Evolutionary conservation across 2,113 vertebrate species (phyloP).

Genomic region (Tetraodon nigroviridis): DNA sequence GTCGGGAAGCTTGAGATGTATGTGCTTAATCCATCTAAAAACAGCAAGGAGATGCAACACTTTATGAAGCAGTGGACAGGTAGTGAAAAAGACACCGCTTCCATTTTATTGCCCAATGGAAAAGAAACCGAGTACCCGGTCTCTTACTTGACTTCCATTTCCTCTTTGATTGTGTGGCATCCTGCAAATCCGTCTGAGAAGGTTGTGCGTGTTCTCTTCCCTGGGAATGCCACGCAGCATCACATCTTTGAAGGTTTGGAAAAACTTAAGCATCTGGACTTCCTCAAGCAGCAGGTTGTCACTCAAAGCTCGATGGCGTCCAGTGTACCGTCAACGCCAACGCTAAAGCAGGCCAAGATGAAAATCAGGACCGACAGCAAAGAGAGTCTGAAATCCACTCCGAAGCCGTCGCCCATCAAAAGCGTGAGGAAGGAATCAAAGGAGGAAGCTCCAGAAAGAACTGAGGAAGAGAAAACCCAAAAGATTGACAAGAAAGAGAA

Average conservation of each 20-base stretch:
- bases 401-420: constrained; percentile 80
- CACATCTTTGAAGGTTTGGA: constrained; percentile 92
- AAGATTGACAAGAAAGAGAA: constrained; percentile 91
- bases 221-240: constrained; percentile 91
- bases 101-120: constrained; percentile 82
- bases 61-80: constrained; percentile 96
- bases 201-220: constrained; percentile 91
- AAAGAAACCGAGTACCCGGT: constrained; percentile 89
- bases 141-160: constrained; percentile 88
- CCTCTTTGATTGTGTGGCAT: constrained; percentile 95
- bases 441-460: constrained; percentile 81
- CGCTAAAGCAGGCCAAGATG: constrained; percentile 85
- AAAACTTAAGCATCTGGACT: constrained; percentile 93
- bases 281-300: constrained; percentile 86
- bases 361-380: constrained; percentile 90
- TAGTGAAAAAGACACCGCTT: constrained; percentile 83
- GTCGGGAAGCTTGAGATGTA: constrained; percentile 97
- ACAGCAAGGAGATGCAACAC: constrained; percentile 91
- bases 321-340: constrained; percentile 71
- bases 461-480: constrained; percentile 80
- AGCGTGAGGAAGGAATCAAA: constrained; percentile 83
- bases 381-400: constrained; percentile 86
- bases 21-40: constrained; percentile 91
- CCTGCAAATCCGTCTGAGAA: constrained; percentile 92
- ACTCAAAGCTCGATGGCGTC: constrained; percentile 85